These are phyloP conservation scores for Metopia argyrocephala DNA, from an alignment of 2,888 invertebrate species.

Conservation along the genomic window DNA sequence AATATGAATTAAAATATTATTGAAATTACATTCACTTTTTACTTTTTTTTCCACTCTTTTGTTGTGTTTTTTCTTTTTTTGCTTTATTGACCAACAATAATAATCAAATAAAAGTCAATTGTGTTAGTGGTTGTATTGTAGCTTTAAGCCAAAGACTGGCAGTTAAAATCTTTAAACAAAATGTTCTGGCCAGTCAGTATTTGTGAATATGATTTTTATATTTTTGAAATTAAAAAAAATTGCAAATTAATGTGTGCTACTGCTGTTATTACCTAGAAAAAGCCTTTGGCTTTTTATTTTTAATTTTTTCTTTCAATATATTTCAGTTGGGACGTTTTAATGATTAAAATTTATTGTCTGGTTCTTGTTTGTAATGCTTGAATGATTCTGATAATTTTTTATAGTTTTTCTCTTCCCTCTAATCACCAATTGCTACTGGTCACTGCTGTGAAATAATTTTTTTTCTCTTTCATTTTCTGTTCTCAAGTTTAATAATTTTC, in stretches of 20 bases:
- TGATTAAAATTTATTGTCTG: slow-evolving; percentile 29
- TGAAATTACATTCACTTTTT: slow-evolving; percentile 40
- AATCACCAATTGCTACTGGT: background rate
- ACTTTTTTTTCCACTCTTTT: too few species aligned
- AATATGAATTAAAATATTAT: slow-evolving; percentile 41
- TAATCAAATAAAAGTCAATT: background rate
- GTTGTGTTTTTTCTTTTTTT: background rate
- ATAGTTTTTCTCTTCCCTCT: background rate
- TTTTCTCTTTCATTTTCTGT: background rate
- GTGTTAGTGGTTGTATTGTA: background rate
- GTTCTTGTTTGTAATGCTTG: background rate
- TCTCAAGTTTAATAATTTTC: background rate
- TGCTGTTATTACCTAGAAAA: background rate
- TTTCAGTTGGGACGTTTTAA: slow-evolving; percentile 37
- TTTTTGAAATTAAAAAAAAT: background rate
- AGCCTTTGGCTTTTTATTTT: background rate
- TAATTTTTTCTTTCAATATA: background rate
- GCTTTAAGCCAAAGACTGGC: background rate
- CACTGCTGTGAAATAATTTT: background rate
- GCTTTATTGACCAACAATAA: background rate
- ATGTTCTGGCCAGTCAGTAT: background rate
- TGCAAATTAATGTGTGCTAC: too few species aligned
- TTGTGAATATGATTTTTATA: too few species aligned
- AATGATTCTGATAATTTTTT: background rate
- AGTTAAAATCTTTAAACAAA: too few species aligned